phyloP scores from a whole-genome alignment of 2,113 vertebrate genomes.

The Mungos mungo region DNA sequence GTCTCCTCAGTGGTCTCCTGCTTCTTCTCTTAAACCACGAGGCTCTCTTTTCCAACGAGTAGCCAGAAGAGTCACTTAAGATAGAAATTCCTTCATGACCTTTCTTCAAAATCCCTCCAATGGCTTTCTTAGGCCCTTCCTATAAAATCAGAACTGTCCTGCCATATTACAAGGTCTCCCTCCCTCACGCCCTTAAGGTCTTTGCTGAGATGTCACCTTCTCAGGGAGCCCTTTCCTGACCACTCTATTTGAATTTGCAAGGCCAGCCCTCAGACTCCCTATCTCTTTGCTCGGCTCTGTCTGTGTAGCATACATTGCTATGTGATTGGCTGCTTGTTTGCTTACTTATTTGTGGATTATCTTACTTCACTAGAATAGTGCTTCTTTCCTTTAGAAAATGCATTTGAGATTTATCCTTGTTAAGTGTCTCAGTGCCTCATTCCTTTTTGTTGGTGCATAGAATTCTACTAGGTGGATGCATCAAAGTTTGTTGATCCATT shows the following conservation, averaged over 20 bases:
- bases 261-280: not conserved
- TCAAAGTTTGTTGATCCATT: not conserved
- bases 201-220: not conserved
- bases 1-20: not conserved
- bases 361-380: not conserved
- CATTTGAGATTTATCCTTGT: not conserved
- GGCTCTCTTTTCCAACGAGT: not conserved
- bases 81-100: not conserved
- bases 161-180: not conserved
- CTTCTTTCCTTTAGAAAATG: not conserved
- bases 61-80: not conserved
- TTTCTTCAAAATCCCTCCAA: not conserved
- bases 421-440: not conserved
- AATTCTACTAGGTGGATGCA: not conserved
- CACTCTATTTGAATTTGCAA: not conserved
- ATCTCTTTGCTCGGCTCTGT: not conserved
- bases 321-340: not conserved
- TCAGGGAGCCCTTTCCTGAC: not conserved
- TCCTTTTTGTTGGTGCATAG: not conserved
- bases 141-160: not conserved
- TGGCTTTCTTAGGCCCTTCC: not conserved
- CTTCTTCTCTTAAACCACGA: not conserved
- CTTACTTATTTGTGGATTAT: not conserved
- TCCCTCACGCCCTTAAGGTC: not conserved
- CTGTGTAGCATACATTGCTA: not conserved